phyloP scores from a whole-genome alignment of 2,113 vertebrate species.

The Archilochus colubris region DNA sequence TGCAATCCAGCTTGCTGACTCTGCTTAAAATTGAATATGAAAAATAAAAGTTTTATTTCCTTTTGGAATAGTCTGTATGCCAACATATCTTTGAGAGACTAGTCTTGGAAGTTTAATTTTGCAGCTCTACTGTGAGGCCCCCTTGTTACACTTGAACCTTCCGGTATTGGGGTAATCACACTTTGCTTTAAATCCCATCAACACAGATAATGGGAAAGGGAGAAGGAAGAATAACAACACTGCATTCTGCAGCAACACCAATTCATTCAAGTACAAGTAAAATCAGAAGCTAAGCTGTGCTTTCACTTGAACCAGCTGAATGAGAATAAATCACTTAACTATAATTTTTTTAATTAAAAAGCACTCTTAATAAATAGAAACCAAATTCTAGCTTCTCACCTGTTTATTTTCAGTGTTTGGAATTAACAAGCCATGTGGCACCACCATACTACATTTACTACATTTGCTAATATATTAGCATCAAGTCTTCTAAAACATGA shows the following conservation, averaged over 20 bases:
- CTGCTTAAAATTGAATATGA: not conserved
- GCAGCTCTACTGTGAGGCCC: not conserved
- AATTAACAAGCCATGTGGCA: not conserved
- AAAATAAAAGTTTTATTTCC: not conserved
- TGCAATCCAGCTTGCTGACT: not conserved
- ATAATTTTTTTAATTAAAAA: not conserved
- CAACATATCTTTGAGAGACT: not conserved
- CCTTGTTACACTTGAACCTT: not conserved
- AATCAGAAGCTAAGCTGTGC: not conserved
- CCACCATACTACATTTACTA: too few species aligned
- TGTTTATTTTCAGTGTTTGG: not conserved
- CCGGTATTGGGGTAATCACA: not conserved
- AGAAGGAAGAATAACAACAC: not conserved
- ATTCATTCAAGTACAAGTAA: not conserved
- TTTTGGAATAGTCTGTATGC: not conserved
- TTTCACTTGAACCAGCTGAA: not conserved
- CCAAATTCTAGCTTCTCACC: not conserved
- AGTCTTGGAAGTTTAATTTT: not conserved
- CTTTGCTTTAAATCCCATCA: not conserved
- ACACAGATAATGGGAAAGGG: not conserved
- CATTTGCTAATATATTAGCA: not conserved
- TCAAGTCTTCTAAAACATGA: not conserved
- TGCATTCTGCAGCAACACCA: not conserved
- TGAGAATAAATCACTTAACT: not conserved
- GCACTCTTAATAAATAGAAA: not conserved